These are phyloP conservation scores for Chionomys nivalis DNA, from an alignment of 2,113 vertebrate species.

Conservation along the genomic window DNA sequence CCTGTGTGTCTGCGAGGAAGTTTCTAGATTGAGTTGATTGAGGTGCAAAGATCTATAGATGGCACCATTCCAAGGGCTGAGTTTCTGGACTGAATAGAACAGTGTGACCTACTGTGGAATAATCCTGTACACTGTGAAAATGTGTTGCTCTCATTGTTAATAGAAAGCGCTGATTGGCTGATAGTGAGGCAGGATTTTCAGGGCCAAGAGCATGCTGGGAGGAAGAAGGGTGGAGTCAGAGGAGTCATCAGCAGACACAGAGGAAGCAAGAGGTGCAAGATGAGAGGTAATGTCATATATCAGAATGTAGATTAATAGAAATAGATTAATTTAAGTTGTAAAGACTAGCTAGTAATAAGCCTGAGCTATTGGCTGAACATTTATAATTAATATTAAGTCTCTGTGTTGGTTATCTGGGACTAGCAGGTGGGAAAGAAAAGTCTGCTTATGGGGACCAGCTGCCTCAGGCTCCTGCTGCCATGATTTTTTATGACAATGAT, in stretches of 20 bases:
- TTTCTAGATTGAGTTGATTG: background rate
- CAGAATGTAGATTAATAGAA: background rate
- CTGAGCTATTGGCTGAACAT: background rate
- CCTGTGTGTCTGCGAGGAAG: background rate
- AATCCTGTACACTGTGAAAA: background rate
- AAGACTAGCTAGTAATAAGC: background rate
- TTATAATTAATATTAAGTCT: background rate
- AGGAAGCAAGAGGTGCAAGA: background rate
- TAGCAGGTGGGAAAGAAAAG: background rate
- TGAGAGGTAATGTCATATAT: background rate
- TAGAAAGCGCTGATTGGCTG: background rate
- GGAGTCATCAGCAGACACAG: background rate
- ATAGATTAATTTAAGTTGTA: background rate
- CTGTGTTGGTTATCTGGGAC: background rate
- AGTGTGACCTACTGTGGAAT: background rate
- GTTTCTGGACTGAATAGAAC: background rate
- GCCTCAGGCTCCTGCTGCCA: background rate
- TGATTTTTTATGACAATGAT: background rate
- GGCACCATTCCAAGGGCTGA: background rate
- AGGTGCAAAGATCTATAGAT: background rate
- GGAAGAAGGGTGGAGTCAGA: background rate
- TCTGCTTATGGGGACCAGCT: background rate
- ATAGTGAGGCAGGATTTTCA: background rate
- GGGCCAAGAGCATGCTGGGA: background rate
- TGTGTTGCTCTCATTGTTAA: background rate